phyloP scores from a whole-genome alignment of 2,888 invertebrate species.

The Altica lythri region DNA sequence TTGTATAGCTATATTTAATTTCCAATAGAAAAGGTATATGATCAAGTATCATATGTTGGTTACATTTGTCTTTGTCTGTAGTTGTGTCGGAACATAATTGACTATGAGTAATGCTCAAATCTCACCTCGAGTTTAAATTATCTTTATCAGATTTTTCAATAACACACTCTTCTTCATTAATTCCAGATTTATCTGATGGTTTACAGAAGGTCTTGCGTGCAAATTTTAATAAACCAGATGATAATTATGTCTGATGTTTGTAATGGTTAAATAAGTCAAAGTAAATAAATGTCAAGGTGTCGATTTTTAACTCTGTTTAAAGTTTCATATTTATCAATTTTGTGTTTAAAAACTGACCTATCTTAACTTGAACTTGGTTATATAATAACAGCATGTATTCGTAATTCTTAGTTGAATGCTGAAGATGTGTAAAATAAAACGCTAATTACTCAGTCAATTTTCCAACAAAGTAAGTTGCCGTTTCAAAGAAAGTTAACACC shows the following conservation, averaged over 20 bases:
- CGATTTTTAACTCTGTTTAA: too few relatives aligned
- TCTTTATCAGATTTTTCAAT: conserved; percentile 30
- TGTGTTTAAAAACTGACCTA: conserved; percentile 6
- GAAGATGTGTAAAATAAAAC: conserved; percentile 25
- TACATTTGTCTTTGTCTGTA: conserved; percentile 29
- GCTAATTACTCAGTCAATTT: conserved; percentile 14
- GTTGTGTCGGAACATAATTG: conserved; percentile 20
- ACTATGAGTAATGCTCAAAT: conserved; percentile 30
- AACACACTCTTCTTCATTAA: conserved; percentile 28
- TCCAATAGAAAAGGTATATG: too few relatives aligned
- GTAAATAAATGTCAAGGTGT: conserved; percentile 23
- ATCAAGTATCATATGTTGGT: too few relatives aligned
- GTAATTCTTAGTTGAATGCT: conserved; percentile 3
- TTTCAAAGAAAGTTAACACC: conserved; percentile 38
- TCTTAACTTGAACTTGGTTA: neutral
- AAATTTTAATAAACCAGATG: conserved; percentile 26
- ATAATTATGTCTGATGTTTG: conserved; percentile 25
- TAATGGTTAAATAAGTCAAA: conserved; percentile 20
- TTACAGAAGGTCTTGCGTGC: conserved; percentile 29
- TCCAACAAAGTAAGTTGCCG: conserved; percentile 3
- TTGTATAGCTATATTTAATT: too few relatives aligned
- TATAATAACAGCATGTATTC: conserved; percentile 4
- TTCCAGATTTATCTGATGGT: conserved; percentile 30
- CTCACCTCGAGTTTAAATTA: conserved; percentile 24
- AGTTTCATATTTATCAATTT: too few relatives aligned